Evolutionary conservation across 2,113 vertebrate genomes (phyloP), one percentile per base, ranked within the genome.

Genomic region (Onychostoma macrolepis): DNA sequence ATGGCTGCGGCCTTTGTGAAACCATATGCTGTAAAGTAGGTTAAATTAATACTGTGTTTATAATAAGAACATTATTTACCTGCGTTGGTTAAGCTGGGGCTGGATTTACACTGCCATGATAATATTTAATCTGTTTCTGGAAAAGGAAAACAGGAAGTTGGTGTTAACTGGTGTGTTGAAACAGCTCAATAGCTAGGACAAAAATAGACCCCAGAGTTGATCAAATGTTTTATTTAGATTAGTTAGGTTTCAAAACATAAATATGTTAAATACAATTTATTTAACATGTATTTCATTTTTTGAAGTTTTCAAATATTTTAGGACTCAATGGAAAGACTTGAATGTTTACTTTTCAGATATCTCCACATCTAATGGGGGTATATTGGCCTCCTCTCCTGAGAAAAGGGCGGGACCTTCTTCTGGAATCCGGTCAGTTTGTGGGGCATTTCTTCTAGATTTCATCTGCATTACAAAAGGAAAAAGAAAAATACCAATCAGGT

Each of bases 301-400:
- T 53, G 1, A 53, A 45, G 7, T 30, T 50, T 77, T 26, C 7
- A 9, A 19, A 77, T 28, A 19, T 48, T 30, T 78, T 11, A 77
- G 45, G 75, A 7, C 11, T 19, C 45, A 56, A 30, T 30, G n/a
- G 4, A 48, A 61, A 77, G 76, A 45, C 1, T 38, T 30, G 67
- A 26, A 43, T 33, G 8, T 50, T 91, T 90, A 96, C 95, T 92
- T 95, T 92, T 96, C 94, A 85, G 93, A 90, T 50, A 89, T 87
- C 85, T 94, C 92, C 65, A 87, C 86, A 30, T 94, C 91, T 91
- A 90, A 83, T 2, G 89, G 91, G n/a, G 91, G 88, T 75, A 90
- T 78, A 71, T 83, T 91, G 88, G 85, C 88, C 89, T 94, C 91
- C 85, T 88, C 89, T 88, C 88, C 92, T 6, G 91, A 82, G 88